Conservation (phyloP, 1,140 invertebrate genomes). For the Agrilus planipennis region DNA sequence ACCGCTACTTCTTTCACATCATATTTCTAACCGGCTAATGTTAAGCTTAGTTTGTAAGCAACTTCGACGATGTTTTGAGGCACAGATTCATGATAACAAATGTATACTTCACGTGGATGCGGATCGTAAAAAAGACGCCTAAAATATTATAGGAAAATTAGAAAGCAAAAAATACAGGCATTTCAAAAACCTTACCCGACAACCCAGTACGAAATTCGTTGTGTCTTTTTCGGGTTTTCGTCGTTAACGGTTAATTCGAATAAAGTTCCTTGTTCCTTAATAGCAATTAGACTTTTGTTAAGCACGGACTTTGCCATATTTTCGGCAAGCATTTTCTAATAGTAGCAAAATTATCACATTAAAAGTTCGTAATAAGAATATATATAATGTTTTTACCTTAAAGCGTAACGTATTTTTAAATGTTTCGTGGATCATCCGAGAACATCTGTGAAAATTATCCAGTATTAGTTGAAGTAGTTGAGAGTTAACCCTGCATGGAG, state of each 20-base stretch:
- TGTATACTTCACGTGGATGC: constrained; percentile 59
- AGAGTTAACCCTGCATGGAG: constrained; percentile 35
- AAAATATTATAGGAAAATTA: constrained; percentile 28
- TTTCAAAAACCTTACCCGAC: constrained; percentile 29
- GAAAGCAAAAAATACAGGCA: constrained; percentile 6
- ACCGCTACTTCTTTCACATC: too few species aligned
- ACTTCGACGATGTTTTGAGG: constrained; percentile 73
- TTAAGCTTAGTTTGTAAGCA: constrained; percentile 51
- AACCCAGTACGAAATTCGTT: constrained; percentile 33
- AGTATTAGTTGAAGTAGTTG: constrained; percentile 45
- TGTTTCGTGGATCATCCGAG: constrained; percentile 54
- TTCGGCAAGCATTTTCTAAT: constrained; percentile 42
- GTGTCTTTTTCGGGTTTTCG: constrained; percentile 23
- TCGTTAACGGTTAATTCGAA: constrained; percentile 39
- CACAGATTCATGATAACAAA: constrained; percentile 65
- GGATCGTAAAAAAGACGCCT: constrained; percentile 59
- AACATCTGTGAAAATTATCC: constrained; percentile 50
- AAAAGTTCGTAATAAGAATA: background rate
- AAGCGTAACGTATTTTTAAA: constrained; percentile 55
- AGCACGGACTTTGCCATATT: constrained; percentile 43
- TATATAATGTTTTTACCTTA: constrained; percentile 34
- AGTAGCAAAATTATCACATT: background rate
- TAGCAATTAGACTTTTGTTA: constrained; percentile 60
- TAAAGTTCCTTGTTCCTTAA: constrained; percentile 61
- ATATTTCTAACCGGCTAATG: constrained; percentile 4